Evolutionary conservation across 1,140 invertebrate species (phyloP).

Genomic region (Eumeta japonica): DNA sequence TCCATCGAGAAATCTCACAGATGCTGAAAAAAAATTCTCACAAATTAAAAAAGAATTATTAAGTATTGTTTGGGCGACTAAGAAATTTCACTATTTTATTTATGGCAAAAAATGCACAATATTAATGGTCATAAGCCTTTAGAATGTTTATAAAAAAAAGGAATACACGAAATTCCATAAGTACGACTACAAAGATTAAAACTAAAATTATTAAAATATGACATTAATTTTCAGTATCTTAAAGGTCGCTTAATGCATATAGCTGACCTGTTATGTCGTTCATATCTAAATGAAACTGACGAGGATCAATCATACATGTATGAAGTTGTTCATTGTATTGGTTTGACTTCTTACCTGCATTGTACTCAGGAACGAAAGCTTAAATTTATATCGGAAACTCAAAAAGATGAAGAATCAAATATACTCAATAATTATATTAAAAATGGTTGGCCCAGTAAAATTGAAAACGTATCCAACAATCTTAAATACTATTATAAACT

Average conservation of each 20-base stretch:
- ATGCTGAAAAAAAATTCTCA: slow-evolving; percentile 30
- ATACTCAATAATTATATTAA: slow-evolving; percentile 5
- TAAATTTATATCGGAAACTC: slow-evolving; percentile 3
- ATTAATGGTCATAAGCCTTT: slow-evolving; percentile 16
- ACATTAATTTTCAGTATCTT: slow-evolving; percentile 17
- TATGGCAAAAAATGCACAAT: slow-evolving; percentile 20
- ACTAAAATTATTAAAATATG: slow-evolving; percentile 32
- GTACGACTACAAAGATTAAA: slow-evolving; percentile 37
- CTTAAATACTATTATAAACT: not conserved
- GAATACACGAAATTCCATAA: slow-evolving; percentile 15
- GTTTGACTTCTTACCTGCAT: slow-evolving; percentile 5
- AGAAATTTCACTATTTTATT: slow-evolving; percentile 42
- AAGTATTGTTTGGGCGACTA: slow-evolving; percentile 26
- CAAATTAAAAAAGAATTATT: slow-evolving; percentile 49
- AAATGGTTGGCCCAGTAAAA: slow-evolving; percentile 7
- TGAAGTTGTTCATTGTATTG: not conserved
- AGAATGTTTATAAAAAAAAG: slow-evolving; percentile 18
- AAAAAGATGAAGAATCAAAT: slow-evolving; percentile 4
- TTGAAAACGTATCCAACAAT: not conserved
- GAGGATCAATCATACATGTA: not conserved
- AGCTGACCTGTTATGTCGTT: slow-evolving; percentile 21
- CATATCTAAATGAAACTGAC: not conserved
- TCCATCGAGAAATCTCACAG: slow-evolving; percentile 28
- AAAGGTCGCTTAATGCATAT: slow-evolving; percentile 18
- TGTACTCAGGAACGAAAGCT: slow-evolving; percentile 6